Base-by-base conservation (phyloP, 2,888 invertebrate species). In the Stenichneumon culpator region DNA sequence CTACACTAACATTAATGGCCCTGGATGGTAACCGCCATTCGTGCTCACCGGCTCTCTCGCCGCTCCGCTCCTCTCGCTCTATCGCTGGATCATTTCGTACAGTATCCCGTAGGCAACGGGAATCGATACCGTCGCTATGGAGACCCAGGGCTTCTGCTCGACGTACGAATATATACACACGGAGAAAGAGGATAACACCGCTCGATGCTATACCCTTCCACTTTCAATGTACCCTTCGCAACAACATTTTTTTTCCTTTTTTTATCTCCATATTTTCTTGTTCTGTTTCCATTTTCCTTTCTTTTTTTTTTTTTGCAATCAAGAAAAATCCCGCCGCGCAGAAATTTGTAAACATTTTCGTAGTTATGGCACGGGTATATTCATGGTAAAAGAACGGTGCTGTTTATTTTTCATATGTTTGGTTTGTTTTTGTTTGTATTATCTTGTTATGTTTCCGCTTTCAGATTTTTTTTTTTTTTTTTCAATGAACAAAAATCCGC, bases 121-220 rank as follows among this genome's bases (percentile, higher is more conserved):
- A 92, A 93, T 93, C 93, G 93, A 93, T 93, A 93, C 91, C 88
- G 88, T 92, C 93, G 89, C 91, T 90, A 93, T 93, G 92, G 89
- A 90, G 88, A 93, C 93, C 87, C 89, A 87, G 86, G 89, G 87
- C 89, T 87, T 86, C 88, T 89, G 84, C 84, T 77, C 63, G 79
- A 83, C 87, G 85, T 88, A 90, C 36, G 88, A 87, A 63, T 63
- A 57, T 87, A 88, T 89, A 91, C 88, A 88, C 81, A 54, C 74
- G 65, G 65, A 82, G 57, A 50, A 39, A 22, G 32, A 75, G 81
- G 73, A 47, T 22, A 54, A 67, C 25, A 63, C 28, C 11, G 28
- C 60, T 63, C 60, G 28, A 32, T n/a, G 60, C 28, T 32, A 16
- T 63, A 57, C 60, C 28, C 60, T 63, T 50, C 28, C 32, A 28